phyloP scores from a whole-genome alignment of 2,113 vertebrate species.

The Platichthys flesus region DNA sequence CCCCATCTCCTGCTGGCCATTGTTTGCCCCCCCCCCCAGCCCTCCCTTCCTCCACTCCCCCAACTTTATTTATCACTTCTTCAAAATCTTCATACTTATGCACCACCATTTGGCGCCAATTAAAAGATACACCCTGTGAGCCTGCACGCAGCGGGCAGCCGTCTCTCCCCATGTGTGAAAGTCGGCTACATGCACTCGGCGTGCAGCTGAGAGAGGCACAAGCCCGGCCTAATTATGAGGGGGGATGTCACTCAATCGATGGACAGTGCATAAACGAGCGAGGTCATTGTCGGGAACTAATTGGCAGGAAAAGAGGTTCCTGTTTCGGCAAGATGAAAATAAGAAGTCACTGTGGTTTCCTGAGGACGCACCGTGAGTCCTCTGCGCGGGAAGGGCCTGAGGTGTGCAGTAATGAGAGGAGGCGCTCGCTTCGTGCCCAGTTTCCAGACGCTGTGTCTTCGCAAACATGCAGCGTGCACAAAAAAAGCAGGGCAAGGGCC shows the following conservation, averaged over 20 bases:
- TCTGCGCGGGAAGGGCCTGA: conserved; percentile 57
- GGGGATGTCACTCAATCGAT: conserved; percentile 73
- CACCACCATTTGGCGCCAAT: conserved; percentile 71
- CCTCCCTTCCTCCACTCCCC: neutral
- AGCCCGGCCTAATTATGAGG: conserved; percentile 66
- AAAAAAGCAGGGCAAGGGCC: conserved; percentile 53
- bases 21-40: conserved; percentile 43
- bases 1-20: conserved; percentile 67
- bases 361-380: conserved; percentile 56
- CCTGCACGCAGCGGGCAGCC: conserved; percentile 53
- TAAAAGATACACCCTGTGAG: conserved; percentile 71
- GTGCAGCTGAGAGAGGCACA: conserved; percentile 52
- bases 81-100: conserved; percentile 53
- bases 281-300: conserved; percentile 76
- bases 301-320: conserved; percentile 71
- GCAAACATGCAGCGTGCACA: conserved; percentile 34
- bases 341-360: conserved; percentile 68
- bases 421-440: conserved; percentile 56
- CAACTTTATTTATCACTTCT: conserved; percentile 69
- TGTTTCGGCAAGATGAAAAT: conserved; percentile 66
- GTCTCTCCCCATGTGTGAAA: conserved; percentile 62
- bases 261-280: conserved; percentile 72
- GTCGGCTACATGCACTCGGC: conserved; percentile 56
- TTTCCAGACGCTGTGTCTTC: conserved; percentile 64
- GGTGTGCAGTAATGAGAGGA: conserved; percentile 78